Evolutionary conservation across 2,888 invertebrate genomes (phyloP).

Genomic region (Cheiracanthium punctorium): DNA sequence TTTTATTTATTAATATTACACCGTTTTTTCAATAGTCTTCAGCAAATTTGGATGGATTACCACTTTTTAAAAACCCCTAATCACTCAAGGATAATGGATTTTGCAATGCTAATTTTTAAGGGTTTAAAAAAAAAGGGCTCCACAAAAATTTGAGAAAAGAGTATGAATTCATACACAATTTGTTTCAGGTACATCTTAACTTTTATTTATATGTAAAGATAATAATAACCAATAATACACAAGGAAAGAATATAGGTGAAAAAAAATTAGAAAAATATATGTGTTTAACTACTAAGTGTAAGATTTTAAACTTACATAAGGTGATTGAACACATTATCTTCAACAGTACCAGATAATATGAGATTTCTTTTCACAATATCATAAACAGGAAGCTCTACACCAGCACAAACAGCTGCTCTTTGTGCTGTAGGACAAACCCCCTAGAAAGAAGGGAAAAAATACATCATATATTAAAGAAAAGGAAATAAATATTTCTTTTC

Average conservation of each 20-base stretch:
- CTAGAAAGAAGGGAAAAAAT: constrained; percentile 77
- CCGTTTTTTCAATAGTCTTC: too few relatives aligned
- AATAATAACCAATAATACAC: background rate
- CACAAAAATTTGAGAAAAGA: too few relatives aligned
- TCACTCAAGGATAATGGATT: too few relatives aligned
- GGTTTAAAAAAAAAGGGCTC: too few relatives aligned
- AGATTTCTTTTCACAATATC: constrained; percentile 90
- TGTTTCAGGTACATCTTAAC: background rate
- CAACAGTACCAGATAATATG: constrained; percentile 80
- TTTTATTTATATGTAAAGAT: background rate
- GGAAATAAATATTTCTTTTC: background rate
- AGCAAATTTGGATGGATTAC: too few relatives aligned
- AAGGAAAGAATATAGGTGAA: background rate
- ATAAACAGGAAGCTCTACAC: constrained; percentile 94
- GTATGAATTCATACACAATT: too few relatives aligned
- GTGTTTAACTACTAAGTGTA: background rate
- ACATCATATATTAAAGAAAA: background rate
- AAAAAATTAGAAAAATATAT: background rate
- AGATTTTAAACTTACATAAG: constrained; percentile 82
- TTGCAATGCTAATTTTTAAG: too few relatives aligned
- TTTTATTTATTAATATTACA: too few relatives aligned
- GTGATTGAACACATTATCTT: constrained; percentile 89
- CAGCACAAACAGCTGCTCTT: constrained; percentile 93
- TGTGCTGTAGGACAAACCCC: constrained; percentile 95
- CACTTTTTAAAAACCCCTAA: too few relatives aligned